These are phyloP conservation scores for Lemur catta DNA, from an alignment of 2,797 vertebrate genomes.

Conservation along the genomic window DNA sequence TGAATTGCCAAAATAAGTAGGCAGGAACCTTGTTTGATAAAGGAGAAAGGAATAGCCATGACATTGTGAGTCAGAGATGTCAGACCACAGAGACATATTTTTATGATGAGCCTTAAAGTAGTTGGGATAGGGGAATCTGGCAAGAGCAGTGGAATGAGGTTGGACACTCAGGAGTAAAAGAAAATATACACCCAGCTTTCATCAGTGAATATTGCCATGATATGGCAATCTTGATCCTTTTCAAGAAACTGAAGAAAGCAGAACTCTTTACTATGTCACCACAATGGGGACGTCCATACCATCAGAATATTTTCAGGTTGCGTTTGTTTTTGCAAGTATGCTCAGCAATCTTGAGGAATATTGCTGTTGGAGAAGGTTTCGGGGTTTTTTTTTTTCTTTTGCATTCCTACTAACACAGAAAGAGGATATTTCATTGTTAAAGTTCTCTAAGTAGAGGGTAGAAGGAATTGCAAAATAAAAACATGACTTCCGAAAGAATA, in stretches of 20 bases:
- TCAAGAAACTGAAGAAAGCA: neutral
- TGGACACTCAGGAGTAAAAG: neutral
- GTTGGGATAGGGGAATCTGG: too few relatives aligned
- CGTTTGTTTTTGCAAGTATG: neutral
- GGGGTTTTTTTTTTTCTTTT: slow-evolving; percentile 7
- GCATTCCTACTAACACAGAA: neutral
- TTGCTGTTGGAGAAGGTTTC: neutral
- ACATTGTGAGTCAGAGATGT: neutral
- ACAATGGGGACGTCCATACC: neutral
- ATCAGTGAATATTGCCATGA: neutral
- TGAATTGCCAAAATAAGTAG: neutral
- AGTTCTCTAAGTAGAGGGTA: neutral
- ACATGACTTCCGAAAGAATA: neutral
- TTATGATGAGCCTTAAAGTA: neutral
- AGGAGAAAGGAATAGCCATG: neutral
- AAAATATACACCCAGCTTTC: neutral
- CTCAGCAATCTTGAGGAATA: neutral
- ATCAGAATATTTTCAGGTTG: neutral
- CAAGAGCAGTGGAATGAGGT: neutral
- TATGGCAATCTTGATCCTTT: neutral
- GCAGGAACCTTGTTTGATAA: neutral
- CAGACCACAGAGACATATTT: neutral
- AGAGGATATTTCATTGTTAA: neutral
- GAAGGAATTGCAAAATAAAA: neutral
- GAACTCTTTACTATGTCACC: neutral